Evolutionary conservation across 53 echinoderm and acorn worm species (phyloP).

Genomic region (Stichopus horrens): DNA sequence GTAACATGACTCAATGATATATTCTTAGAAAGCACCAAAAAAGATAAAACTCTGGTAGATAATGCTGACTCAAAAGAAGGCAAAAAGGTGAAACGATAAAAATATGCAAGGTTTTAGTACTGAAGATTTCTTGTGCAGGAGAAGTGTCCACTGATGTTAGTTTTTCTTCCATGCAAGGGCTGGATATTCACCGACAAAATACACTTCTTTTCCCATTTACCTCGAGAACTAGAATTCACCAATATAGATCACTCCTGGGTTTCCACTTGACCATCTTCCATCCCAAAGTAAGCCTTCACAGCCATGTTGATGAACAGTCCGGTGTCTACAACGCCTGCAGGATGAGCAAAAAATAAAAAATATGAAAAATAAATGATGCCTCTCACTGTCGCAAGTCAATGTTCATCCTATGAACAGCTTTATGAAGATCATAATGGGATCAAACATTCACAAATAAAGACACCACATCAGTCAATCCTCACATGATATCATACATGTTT

Average conservation of each 20-base stretch:
- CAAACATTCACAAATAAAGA: no score
- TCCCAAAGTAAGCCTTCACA: slow-evolving; percentile 94
- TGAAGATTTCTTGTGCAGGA: not conserved
- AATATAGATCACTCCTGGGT: not conserved
- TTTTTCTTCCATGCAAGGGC: not conserved
- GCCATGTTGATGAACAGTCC: slow-evolving; percentile 99
- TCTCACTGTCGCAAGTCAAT: not conserved
- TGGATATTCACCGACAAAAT: not conserved
- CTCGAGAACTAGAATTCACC: not conserved
- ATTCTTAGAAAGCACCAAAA: not conserved
- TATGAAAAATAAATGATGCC: not conserved
- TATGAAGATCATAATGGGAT: no score
- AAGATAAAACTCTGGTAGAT: not conserved
- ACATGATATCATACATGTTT: no score
- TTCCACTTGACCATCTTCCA: slow-evolving; percentile 85
- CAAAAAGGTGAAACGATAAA: not conserved
- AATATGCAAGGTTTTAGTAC: slow-evolving; percentile 6
- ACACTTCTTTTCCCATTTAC: not conserved
- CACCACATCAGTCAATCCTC: no score
- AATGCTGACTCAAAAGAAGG: not conserved
- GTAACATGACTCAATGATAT: not conserved
- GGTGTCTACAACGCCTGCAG: slow-evolving; percentile 90
- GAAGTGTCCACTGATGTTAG: not conserved
- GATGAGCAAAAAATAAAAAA: not conserved
- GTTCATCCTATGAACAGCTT: no score